Evolutionary conservation across 2,797 vertebrate species (phyloP), one percentile per base, ranked within the genome.

Genomic region (Pseudomugil gertrudae): DNA sequence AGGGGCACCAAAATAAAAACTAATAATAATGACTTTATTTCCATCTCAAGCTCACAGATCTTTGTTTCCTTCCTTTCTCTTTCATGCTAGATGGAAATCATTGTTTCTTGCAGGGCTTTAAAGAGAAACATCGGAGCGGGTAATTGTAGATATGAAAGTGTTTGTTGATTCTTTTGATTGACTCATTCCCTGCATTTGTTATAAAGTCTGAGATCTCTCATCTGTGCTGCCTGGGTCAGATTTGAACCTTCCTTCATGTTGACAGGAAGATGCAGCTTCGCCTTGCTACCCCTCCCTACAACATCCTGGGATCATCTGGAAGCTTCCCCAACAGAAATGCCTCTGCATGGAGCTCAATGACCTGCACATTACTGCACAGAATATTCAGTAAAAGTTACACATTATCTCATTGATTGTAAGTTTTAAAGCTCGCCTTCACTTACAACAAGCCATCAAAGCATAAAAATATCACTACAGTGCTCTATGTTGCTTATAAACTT

Each of bases 21-120:
- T 79, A 92, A 90, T 91, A 93, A 92, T 89, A 90, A 91, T 87
- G 87, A 91, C 87, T 88, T 88, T 78, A 87, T 90, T 86, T 92
- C 85, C 86, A 92, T 91, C 90, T 90, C 76, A 60, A 81, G 78
- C 83, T 76, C 74, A 72, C 84, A 91, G 72, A 89, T 89, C 89
- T 91, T 89, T 89, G 83, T 85, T 92, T 92, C 85, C 91, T 91
- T 89, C 84, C 88, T 78, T 84, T 87, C 71, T 65, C 90, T 92
- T 94, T 92, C 79, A 93, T 89, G 90, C 92, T 81, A 63, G 84
- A 90, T 91, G 80, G 54, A 84, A 87, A 88, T 87, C 86, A 9
- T 40, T 85, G 62, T 55, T 75, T 68, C 79, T 80, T 38, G 45
- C 57, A 17, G 19, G 27, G 32, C 78, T 88, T 79, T 88, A 85